Evolutionary conservation across 2,113 vertebrate genomes (phyloP).

Genomic region (Machaerirhynchus nigripectus): DNA sequence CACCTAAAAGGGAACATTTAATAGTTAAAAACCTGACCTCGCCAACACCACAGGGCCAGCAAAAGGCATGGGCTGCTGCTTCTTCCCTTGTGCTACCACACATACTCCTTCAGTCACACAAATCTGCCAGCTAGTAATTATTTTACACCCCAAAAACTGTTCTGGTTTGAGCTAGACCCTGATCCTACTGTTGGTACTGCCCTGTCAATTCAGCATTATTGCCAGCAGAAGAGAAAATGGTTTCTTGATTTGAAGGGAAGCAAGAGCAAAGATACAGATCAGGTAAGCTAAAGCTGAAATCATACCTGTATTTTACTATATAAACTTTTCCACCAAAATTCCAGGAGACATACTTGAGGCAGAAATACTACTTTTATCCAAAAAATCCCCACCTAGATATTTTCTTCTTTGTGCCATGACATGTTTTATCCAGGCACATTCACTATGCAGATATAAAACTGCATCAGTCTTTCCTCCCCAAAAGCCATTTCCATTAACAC

Average conservation of each 20-base stretch:
- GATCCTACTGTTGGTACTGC: neutral
- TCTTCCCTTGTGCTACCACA: neutral
- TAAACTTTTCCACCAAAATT: neutral
- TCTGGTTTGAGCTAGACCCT: neutral
- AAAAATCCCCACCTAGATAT: neutral
- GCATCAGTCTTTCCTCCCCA: neutral
- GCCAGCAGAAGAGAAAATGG: neutral
- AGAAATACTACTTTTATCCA: neutral
- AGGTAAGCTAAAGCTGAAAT: neutral
- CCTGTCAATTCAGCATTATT: neutral
- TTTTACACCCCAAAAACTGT: neutral
- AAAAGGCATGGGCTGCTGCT: neutral
- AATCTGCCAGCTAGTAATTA: neutral
- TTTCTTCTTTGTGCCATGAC: neutral
- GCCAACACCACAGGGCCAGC: neutral
- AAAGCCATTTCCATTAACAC: neutral
- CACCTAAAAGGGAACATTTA: neutral
- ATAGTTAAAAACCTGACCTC: neutral
- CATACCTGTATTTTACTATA: neutral
- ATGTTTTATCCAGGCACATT: neutral
- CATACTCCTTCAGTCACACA: neutral
- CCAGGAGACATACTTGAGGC: neutral
- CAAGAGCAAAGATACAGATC: neutral
- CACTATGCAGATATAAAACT: neutral
- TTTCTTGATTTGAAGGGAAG: neutral